A percentile compares a stretch with the other conserved stretches of the same genome.
phyloP scores from a whole-genome alignment of 2,113 vertebrate species.

The Mungos mungo region DNA sequence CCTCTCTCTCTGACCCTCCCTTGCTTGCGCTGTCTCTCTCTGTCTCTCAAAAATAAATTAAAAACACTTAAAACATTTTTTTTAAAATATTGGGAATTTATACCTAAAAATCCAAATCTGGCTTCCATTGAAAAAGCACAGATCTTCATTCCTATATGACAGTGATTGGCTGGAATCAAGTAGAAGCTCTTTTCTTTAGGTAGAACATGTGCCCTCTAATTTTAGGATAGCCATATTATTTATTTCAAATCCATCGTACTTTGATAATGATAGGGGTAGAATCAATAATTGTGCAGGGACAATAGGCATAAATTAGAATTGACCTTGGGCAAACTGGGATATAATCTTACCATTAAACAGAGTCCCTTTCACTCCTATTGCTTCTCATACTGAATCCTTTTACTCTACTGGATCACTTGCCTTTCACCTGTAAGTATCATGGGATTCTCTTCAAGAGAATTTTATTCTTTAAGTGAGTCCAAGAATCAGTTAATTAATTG shows the following conservation, averaged over 20 bases:
- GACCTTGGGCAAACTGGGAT: background rate
- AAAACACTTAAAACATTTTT: too few relatives aligned
- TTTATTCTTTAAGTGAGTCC: conserved; percentile 8
- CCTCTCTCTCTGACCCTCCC: too few relatives aligned
- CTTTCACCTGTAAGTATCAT: background rate
- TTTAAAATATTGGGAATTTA: background rate
- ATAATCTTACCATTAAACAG: background rate
- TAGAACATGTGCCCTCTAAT: background rate
- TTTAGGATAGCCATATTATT: background rate
- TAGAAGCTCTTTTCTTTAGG: background rate
- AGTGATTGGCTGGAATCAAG: background rate
- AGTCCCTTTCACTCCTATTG: background rate
- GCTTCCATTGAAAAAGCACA: background rate
- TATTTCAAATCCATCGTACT: background rate
- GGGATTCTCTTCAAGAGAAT: conserved; percentile 33
- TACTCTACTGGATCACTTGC: background rate
- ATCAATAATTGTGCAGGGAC: background rate
- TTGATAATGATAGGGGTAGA: background rate
- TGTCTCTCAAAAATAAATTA: too few relatives aligned
- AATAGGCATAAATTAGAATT: background rate
- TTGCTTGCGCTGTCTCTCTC: too few relatives aligned
- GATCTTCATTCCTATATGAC: background rate
- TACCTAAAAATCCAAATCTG: background rate
- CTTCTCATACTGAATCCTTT: background rate
- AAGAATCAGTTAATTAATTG: conserved; percentile 48